Conservation (phyloP, 23 tunicate genomes). For the Phallusia fumigata region DNA sequence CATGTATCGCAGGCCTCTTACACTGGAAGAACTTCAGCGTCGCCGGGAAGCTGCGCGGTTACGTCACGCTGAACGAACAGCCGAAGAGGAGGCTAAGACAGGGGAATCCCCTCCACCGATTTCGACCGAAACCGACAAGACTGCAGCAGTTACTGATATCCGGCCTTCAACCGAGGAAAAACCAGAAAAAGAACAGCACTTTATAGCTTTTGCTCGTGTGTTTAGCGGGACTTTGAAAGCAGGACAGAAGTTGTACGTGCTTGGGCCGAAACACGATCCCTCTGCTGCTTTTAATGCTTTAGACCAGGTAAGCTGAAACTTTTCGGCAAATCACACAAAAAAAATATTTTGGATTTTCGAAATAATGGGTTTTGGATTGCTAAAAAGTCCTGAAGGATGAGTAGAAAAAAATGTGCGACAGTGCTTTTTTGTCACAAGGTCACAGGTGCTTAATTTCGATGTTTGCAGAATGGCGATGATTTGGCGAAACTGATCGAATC, state of each 20-base stretch:
- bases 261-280: conserved; percentile 91
- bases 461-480: neutral
- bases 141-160: neutral
- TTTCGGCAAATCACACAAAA: neutral
- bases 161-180: neutral
- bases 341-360: neutral
- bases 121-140: neutral
- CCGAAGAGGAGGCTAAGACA: neutral
- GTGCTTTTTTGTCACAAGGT: no score
- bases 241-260: conserved; percentile 73
- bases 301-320: conserved; percentile 1
- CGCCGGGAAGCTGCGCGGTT: conserved; percentile 66
- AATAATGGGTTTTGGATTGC: no score
- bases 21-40: conserved; percentile 54
- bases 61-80: conserved; percentile 17
- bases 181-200: conserved; percentile 21
- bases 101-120: neutral
- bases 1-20: conserved; percentile 67
- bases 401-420: no score
- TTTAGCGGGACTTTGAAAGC: conserved; percentile 86
- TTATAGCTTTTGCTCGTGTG: conserved; percentile 90
- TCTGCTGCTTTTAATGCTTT: conserved; percentile 21
- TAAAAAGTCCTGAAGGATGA: no score
- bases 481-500: neutral
- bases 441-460: no score